Evolutionary conservation across 2,797 vertebrate species (phyloP).

Genomic region (Clarias laeviceps): DNA sequence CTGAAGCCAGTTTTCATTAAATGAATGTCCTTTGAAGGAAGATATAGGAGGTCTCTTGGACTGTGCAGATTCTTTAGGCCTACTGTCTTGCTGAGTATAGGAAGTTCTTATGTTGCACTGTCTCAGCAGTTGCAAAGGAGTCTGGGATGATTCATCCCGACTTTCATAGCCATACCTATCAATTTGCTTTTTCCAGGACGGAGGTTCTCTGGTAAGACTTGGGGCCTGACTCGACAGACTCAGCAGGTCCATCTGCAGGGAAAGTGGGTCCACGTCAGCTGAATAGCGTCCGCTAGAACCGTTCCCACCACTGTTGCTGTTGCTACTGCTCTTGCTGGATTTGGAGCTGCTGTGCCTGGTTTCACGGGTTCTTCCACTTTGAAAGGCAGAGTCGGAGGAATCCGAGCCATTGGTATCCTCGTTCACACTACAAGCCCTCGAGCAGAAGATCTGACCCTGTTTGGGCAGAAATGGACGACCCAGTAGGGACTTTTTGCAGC

Average conservation of each 20-base stretch:
- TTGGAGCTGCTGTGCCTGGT: conserved; percentile 87
- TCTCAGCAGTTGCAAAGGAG: conserved; percentile 89
- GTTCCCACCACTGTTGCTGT: conserved; percentile 63
- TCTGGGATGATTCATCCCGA: conserved; percentile 77
- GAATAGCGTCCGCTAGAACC: conserved; percentile 82
- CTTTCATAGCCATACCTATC: conserved; percentile 83
- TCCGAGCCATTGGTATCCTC: conserved; percentile 94
- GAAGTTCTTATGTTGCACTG: conserved; percentile 92
- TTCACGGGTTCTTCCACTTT: conserved; percentile 91
- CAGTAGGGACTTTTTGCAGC: conserved; percentile 94
- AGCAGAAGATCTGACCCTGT: conserved; percentile 98
- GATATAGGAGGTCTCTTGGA: conserved; percentile 83
- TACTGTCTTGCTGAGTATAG: conserved; percentile 81
- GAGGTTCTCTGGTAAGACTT: conserved; percentile 88
- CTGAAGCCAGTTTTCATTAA: conserved; percentile 89
- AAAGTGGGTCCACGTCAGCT: conserved; percentile 91
- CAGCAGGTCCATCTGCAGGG: conserved; percentile 96
- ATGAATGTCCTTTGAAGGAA: conserved; percentile 85
- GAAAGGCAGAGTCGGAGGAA: conserved; percentile 95
- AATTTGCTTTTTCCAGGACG: conserved; percentile 87
- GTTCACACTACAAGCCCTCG: conserved; percentile 88
- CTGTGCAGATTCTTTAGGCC: conserved; percentile 82
- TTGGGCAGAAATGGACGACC: conserved; percentile 96
- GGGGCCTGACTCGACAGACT: conserved; percentile 95
- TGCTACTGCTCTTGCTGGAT: conserved; percentile 82